A percentile compares a stretch with the other conserved stretches of the same genome.
phyloP scores from a whole-genome alignment of 2,888 invertebrate genomes.

The Noctua fimbriata region DNA sequence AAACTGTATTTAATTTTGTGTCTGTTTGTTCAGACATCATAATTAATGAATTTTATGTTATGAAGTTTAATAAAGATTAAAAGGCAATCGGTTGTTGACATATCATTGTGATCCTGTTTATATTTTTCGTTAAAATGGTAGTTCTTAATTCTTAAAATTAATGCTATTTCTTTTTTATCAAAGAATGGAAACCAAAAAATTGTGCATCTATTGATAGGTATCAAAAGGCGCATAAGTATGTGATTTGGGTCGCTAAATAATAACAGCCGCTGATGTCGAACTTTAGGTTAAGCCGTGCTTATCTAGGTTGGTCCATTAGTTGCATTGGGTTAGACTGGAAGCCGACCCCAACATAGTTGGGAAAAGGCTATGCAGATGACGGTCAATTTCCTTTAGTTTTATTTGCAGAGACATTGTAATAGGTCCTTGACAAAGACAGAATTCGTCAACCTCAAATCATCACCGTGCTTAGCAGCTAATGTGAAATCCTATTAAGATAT shows the following conservation, averaged over 20 bases:
- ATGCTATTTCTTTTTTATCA: background rate
- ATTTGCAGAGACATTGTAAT: background rate
- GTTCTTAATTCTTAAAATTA: background rate
- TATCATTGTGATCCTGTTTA: constrained; percentile 14
- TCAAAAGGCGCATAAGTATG: background rate
- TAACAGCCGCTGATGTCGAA: background rate
- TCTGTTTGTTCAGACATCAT: constrained; percentile 53
- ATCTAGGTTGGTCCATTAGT: no score
- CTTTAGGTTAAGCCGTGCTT: no score
- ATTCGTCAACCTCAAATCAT: background rate
- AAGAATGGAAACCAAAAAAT: background rate
- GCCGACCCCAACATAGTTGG: background rate
- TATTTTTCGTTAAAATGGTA: background rate
- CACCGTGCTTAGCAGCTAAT: background rate
- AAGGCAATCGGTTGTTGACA: background rate
- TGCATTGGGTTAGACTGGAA: no score
- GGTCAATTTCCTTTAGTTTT: background rate
- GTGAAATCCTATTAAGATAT: background rate
- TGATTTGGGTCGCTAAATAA: background rate
- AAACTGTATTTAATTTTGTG: constrained; percentile 57
- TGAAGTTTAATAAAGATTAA: constrained; percentile 10
- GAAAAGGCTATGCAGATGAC: background rate
- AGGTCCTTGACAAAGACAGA: background rate
- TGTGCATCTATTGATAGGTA: background rate
- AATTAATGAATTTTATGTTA: constrained; percentile 41